Evolutionary conservation across 2,888 invertebrate species (phyloP).

Genomic region (Nematopogon swammerdamellus): DNA sequence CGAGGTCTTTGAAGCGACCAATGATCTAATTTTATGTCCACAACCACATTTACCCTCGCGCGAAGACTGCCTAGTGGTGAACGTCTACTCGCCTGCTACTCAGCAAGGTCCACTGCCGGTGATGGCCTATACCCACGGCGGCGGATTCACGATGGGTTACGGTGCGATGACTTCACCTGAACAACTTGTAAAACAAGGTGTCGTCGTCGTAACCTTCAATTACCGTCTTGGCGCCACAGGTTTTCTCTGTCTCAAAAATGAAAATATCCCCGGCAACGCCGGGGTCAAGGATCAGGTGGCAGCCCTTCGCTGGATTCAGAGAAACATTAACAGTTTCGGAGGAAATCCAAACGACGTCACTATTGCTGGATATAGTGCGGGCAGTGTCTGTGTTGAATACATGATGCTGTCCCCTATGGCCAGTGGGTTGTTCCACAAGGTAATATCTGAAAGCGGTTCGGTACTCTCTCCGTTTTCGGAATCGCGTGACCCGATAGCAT

Average conservation of each 20-base stretch:
- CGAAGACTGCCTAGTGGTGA: neutral
- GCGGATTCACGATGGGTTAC: neutral
- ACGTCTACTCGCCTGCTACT: neutral
- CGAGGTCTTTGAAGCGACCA: neutral
- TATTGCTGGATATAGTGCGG: slow-evolving; percentile 3
- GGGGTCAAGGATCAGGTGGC: slow-evolving; percentile 5
- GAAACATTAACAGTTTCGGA: slow-evolving; percentile 2
- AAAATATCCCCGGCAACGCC: slow-evolving; percentile 3
- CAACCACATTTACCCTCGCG: neutral
- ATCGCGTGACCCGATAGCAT: no score
- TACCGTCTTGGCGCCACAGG: slow-evolving; percentile 3
- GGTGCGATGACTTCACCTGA: neutral
- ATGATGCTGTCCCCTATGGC: neutral
- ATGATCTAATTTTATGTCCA: neutral
- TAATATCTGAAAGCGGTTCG: slow-evolving; percentile 3
- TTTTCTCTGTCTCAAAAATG: slow-evolving; percentile 3
- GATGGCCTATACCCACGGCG: neutral
- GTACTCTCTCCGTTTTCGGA: neutral
- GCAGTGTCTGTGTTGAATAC: slow-evolving; percentile 1
- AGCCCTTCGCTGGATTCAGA: slow-evolving; percentile 3
- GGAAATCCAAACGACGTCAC: slow-evolving; percentile 4
- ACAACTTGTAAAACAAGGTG: neutral
- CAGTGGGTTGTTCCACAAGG: slow-evolving; percentile 1
- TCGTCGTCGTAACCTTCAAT: slow-evolving; percentile 4
- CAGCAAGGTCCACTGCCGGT: neutral